These are phyloP conservation scores for Amiota minor DNA, from an alignment of 2,888 invertebrate species.

Conservation along the genomic window DNA sequence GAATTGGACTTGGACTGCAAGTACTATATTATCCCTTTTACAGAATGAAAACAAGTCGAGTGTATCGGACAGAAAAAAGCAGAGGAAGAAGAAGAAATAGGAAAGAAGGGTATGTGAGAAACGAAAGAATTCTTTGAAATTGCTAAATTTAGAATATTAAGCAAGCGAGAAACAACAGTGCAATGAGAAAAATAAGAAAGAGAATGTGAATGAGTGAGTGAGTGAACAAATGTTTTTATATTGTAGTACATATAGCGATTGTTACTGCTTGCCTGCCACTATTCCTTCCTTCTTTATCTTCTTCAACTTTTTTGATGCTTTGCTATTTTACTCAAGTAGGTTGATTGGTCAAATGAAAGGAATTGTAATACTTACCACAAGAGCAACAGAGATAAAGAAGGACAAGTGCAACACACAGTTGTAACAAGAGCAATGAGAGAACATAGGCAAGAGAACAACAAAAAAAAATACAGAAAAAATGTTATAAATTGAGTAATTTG, in stretches of 20 bases:
- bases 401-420: too few relatives aligned
- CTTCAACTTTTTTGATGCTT: not conserved
- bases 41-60: too few relatives aligned
- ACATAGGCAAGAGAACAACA: constrained; percentile 27
- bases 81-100: not conserved
- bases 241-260: too few relatives aligned
- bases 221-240: too few relatives aligned
- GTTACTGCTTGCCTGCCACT: too few relatives aligned
- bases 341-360: constrained; percentile 60
- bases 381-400: too few relatives aligned
- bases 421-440: constrained; percentile 15
- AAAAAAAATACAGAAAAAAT: too few relatives aligned
- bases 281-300: not conserved
- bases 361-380: not conserved
- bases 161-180: constrained; percentile 30
- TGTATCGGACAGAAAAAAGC: not conserved
- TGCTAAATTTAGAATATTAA: constrained; percentile 62
- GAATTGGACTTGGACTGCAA: not conserved
- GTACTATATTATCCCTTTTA: too few relatives aligned
- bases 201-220: too few relatives aligned
- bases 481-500: constrained; percentile 52
- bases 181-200: constrained; percentile 31
- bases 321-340: constrained; percentile 53
- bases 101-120: constrained; percentile 34
- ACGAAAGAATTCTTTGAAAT: constrained; percentile 56